Evolutionary conservation across 2,888 invertebrate genomes (phyloP), one percentile per base, ranked within the genome.

Genomic region (Neocrepidodera transversa): DNA sequence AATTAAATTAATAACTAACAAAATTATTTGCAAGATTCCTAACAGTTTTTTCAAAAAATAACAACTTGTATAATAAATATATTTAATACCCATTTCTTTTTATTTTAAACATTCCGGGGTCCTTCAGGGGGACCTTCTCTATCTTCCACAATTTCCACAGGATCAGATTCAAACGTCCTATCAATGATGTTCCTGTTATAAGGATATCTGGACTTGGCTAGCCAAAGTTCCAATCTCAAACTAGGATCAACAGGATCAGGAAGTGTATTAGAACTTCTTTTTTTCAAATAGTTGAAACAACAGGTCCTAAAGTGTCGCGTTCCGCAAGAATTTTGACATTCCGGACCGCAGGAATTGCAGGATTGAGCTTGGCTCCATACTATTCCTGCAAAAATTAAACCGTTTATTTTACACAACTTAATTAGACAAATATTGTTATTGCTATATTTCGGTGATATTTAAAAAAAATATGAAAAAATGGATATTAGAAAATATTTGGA

Each of bases 281-380:
- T 86, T 63, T 84, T 83, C 67, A 89, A 77, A 70, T 88, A 89
- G 78, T 89, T 89, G 81, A 87, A 88, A 75, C 90, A 89, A 76
- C 89, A 89, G 0, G 87, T 85, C 2, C 88, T 80, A 77, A 89
- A 89, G 71, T 86, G 85, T 1, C 87, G 80, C 0, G 89, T 89
- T 1, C 89, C 88, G 66, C 89, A 89, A 0, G 87, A 85, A 0
- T 84, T 80, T 8, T 84, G 81, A 65, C 89, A 89, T 74, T 89
- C 88, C 2, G 83, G 81, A 1, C 89, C 89, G 66, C 89, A 89
- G 1, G 87, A 87, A 69, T 86, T 86, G 68, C 89, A 89, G 1
- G 86, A 84, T n/a, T 86, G 75, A 0, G 81, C 81, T n/a, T 84
- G 83, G 7, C 84, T 83, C 80, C 82, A 83, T 1, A 83, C 69